Evolutionary conservation across 2,888 invertebrate species (phyloP).

Genomic region (Ctena decussata): DNA sequence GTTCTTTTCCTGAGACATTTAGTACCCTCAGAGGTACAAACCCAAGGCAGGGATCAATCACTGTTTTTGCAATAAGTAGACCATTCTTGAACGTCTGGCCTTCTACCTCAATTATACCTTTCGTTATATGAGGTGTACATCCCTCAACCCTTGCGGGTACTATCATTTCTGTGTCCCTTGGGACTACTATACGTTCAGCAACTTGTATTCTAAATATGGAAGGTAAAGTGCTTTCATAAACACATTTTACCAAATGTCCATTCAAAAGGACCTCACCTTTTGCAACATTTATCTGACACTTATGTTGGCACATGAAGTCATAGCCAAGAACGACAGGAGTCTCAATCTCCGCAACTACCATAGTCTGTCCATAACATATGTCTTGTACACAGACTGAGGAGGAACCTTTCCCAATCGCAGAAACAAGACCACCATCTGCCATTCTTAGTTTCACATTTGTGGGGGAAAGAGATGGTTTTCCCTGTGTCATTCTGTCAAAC

Average conservation of each 20-base stretch:
- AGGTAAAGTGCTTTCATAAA: background rate
- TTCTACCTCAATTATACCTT: background rate
- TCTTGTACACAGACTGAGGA: background rate
- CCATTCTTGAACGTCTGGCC: background rate
- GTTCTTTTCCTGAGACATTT: slow-evolving; percentile 10
- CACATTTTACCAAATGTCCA: background rate
- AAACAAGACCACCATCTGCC: slow-evolving; percentile 4
- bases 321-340: slow-evolving; percentile 4
- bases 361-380: background rate
- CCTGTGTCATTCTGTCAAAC: background rate
- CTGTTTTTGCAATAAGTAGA: background rate
- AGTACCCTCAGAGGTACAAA: slow-evolving; percentile 25
- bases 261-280: background rate
- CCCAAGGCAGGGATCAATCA: background rate
- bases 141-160: background rate
- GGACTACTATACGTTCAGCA: background rate
- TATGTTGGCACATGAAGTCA: background rate
- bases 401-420: background rate
- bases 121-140: background rate
- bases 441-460: background rate
- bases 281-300: slow-evolving; percentile 15
- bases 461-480: background rate
- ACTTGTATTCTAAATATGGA: background rate
- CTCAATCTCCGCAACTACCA: slow-evolving; percentile 12
- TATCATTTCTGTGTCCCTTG: slow-evolving; percentile 1